These are phyloP conservation scores for Cromileptes altivelis DNA, from an alignment of 2,113 vertebrate genomes.

Conservation along the genomic window DNA sequence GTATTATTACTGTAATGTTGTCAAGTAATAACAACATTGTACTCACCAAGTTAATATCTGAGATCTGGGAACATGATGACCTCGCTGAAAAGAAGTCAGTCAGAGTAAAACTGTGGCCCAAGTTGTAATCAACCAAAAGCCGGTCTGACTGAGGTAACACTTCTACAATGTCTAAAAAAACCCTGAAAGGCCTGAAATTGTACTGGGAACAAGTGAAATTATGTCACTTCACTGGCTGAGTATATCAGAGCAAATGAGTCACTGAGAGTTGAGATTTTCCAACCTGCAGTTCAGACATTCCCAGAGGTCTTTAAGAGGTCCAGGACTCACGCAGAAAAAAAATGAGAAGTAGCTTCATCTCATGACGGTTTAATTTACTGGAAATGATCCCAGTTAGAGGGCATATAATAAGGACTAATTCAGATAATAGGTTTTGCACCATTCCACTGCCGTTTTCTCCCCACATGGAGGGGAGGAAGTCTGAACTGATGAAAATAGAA, in stretches of 20 bases:
- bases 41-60: neutral
- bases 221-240: neutral
- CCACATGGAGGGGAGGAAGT: constrained; percentile 20
- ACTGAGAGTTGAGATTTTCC: neutral
- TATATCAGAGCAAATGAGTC: neutral
- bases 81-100: neutral
- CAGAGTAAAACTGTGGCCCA: neutral
- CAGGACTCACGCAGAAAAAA: neutral
- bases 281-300: neutral
- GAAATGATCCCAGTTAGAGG: constrained; percentile 27
- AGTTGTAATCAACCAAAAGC: neutral
- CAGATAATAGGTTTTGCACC: constrained; percentile 25
- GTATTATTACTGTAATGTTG: no score
- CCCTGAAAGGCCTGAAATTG: neutral
- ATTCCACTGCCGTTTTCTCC: constrained; percentile 26
- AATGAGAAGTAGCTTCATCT: constrained; percentile 38
- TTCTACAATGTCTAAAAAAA: neutral
- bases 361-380: constrained; percentile 23
- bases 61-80: neutral
- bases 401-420: constrained; percentile 36
- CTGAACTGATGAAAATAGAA: neutral
- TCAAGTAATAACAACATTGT: no score
- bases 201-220: no score
- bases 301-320: neutral
- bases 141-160: neutral